Evolutionary conservation across 2,888 invertebrate species (phyloP).

Genomic region (Caenorhabditis becei): DNA sequence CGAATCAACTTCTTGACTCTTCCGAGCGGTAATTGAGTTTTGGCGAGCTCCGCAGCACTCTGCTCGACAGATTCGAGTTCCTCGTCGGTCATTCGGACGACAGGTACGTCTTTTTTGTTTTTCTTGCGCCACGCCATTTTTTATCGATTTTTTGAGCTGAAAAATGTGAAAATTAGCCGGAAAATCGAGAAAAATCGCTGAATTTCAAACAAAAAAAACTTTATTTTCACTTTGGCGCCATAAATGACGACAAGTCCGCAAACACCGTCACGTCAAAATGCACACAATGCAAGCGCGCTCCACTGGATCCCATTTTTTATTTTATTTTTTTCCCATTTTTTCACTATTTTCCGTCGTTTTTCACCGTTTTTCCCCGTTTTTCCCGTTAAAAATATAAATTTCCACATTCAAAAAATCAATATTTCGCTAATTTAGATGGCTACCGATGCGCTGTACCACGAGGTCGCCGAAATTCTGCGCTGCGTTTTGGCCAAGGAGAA

Average conservation of each 20-base stretch:
- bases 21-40: constrained; percentile 64
- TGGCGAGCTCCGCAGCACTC: constrained; percentile 42
- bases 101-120: constrained; percentile 30
- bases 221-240: constrained; percentile 18
- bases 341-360: not conserved
- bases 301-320: not conserved
- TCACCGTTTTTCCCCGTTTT: not conserved
- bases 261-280: constrained; percentile 26
- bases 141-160: constrained; percentile 7
- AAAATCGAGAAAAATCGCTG: constrained; percentile 7
- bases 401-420: constrained; percentile 23
- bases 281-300: constrained; percentile 25
- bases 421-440: constrained; percentile 58
- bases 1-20: constrained; percentile 65
- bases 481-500: constrained; percentile 71
- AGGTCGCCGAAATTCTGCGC: constrained; percentile 73
- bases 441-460: constrained; percentile 71
- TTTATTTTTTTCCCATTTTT: constrained; percentile 5
- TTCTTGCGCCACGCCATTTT: constrained; percentile 55
- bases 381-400: constrained; percentile 25
- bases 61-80: constrained; percentile 44
- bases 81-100: constrained; percentile 48
- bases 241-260: constrained; percentile 14
- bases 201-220: constrained; percentile 4
- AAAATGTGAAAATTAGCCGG: constrained; percentile 1